phyloP scores from a whole-genome alignment of 2,113 vertebrate genomes.

The Orthonyx spaldingii region DNA sequence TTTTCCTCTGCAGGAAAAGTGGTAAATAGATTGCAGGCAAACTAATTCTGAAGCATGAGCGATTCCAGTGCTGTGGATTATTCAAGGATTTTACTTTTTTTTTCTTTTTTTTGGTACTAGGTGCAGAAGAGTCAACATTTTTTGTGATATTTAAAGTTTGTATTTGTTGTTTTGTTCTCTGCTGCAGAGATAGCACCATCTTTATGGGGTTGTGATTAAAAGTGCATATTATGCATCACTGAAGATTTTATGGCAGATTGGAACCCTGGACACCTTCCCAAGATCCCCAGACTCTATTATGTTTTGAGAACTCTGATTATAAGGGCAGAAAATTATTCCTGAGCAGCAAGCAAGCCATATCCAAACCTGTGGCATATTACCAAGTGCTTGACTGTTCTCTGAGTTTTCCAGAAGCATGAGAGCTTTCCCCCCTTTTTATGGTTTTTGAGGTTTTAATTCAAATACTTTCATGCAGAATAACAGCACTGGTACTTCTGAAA shows the following conservation, averaged over 20 bases:
- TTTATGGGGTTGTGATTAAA: neutral
- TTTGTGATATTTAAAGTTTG: neutral
- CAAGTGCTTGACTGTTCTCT: neutral
- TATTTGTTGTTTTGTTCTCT: neutral
- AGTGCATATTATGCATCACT: neutral
- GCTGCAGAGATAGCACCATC: neutral
- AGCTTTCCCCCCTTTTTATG: neutral
- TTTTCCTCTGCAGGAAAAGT: neutral
- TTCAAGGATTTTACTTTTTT: neutral
- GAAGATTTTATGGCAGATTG: neutral
- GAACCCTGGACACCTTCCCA: conserved; percentile 20
- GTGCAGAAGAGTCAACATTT: neutral
- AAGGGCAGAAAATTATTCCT: conserved; percentile 39
- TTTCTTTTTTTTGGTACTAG: neutral
- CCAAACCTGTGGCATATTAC: neutral
- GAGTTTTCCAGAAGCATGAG: neutral
- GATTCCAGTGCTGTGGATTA: neutral
- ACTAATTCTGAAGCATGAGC: neutral
- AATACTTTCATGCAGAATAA: neutral
- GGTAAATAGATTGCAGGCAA: neutral
- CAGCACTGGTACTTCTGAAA: neutral
- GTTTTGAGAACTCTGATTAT: conserved; percentile 35
- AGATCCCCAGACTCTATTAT: conserved; percentile 5
- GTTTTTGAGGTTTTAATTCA: neutral
- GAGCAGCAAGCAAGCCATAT: neutral